These are phyloP conservation scores for Phortica variegata DNA, from an alignment of 1,140 invertebrate species.

Conservation along the genomic window DNA sequence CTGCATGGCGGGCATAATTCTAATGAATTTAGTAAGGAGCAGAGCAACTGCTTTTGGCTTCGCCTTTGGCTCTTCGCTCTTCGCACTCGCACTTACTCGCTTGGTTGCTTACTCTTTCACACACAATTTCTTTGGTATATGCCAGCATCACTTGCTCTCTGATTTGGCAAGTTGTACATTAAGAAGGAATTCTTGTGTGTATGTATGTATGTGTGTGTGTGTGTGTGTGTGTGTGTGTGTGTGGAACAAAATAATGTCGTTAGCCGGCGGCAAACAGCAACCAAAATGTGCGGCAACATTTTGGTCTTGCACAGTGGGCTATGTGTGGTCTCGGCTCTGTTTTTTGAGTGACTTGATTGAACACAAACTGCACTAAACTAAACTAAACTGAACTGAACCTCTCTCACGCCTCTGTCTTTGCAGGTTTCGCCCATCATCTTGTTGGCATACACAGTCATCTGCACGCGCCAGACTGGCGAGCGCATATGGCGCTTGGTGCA, in stretches of 20 bases:
- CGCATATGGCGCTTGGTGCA: conserved; percentile 58
- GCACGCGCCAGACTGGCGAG: conserved; percentile 64
- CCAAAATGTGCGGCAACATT: conserved; percentile 55
- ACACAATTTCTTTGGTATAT: not conserved
- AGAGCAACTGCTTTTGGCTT: conserved; percentile 8
- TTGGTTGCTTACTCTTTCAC: conserved; percentile 18
- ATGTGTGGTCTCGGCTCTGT: conserved; percentile 37
- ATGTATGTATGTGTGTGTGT: not conserved
- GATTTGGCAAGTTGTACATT: conserved; percentile 20
- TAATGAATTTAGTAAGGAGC: conserved; percentile 55
- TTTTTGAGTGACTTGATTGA: conserved; percentile 1
- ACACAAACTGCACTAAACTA: too few species aligned
- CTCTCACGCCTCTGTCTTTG: conserved; percentile 22
- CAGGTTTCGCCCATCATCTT: conserved; percentile 68
- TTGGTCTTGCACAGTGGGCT: conserved; percentile 52
- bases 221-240: not conserved
- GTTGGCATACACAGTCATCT: conserved; percentile 61
- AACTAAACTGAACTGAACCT: conserved; percentile 1
- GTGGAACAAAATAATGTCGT: too few species aligned
- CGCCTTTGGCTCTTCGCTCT: conserved; percentile 19
- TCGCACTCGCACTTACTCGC: not conserved
- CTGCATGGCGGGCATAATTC: conserved; percentile 50
- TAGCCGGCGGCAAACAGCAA: too few species aligned
- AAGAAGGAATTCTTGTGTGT: not conserved
- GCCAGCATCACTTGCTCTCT: conserved; percentile 10